Evolutionary conservation across 2,797 vertebrate species (phyloP), one percentile per base, ranked within the genome.

Genomic region (Coilia nasus): DNA sequence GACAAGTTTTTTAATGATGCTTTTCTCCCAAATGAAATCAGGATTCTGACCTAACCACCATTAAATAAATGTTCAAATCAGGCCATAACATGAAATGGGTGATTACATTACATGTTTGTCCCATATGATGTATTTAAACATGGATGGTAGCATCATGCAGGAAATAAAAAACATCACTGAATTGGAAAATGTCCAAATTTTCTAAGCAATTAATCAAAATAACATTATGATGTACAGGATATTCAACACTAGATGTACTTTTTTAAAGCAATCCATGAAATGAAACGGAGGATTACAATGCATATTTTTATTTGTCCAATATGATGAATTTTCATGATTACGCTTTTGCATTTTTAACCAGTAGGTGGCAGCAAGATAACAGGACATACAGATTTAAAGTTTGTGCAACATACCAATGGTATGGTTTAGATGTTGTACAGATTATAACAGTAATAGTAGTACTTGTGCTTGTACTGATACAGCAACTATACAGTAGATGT

Each of bases 71-170:
- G 54, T 59, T 59, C 57, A 59, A 59, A 21, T 9, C 7, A 59
- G 57, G 31, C 75, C 31, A 80, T 80, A 6, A 80, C 17, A 81
- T 46, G 15, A n/a, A 81, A 81, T 44, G 35, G 21, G 35, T 81
- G 46, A 81, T 81, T 21, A 81, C 35, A 81, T 44, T 81, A 81
- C 35, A 81, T 81, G 28, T 81, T 81, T 62, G n/a, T n/a, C n/a
- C n/a, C n/a, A n/a, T n/a, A n/a, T n/a, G n/a, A 62, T 62, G 19
- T 62, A 59, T 21, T 59, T 59, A 59, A 62, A n/a, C 59, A 62
- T 62, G 21, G 21, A 62, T 62, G 59, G 3, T 62, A 23, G 59
- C 59, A 62, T 62, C 59, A 62, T 62, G 59, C 59, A 62, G 59
- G 59, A 23, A 21, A 23, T 62, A n/a, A 62, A 59, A 59, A 60